Evolutionary conservation across 2,797 vertebrate species (phyloP).

Genomic region (Cuniculus paca): DNA sequence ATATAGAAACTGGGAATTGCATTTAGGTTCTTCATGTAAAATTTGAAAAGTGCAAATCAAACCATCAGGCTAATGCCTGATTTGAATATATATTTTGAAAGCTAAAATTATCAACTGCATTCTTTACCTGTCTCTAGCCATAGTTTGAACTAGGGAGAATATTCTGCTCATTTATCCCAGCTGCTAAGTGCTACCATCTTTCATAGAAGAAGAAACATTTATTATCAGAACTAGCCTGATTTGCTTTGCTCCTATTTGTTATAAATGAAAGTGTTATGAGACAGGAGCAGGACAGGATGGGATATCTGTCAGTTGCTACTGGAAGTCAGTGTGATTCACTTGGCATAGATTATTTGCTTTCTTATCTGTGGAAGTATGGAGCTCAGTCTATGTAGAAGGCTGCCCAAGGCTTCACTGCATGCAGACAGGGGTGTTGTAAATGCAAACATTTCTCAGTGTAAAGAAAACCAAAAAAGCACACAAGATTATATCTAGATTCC

Average conservation of each 20-base stretch:
- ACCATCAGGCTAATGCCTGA: slow-evolving; percentile 14
- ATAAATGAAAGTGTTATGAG: neutral
- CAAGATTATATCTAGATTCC: neutral
- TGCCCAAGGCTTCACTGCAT: neutral
- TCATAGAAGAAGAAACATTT: neutral
- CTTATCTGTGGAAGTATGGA: neutral
- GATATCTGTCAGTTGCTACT: neutral
- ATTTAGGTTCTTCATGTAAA: slow-evolving; percentile 41
- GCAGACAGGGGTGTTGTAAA: slow-evolving; percentile 1
- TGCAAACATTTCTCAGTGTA: neutral
- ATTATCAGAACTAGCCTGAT: neutral
- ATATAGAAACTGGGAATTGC: neutral
- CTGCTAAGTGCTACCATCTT: neutral
- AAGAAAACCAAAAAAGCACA: neutral
- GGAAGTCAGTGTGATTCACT: neutral
- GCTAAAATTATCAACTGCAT: slow-evolving; percentile 55
- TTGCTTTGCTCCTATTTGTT: slow-evolving; percentile 46
- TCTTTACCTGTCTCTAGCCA: slow-evolving; percentile 26
- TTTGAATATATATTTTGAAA: slow-evolving; percentile 59
- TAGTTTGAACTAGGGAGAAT: slow-evolving; percentile 36
- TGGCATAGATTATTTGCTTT: neutral
- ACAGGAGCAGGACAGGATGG: neutral
- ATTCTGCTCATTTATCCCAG: neutral
- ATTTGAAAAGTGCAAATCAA: slow-evolving; percentile 31
- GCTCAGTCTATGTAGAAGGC: neutral